Base-by-base conservation (phyloP, 2,888 invertebrate species). In the Acleris sparsana region DNA sequence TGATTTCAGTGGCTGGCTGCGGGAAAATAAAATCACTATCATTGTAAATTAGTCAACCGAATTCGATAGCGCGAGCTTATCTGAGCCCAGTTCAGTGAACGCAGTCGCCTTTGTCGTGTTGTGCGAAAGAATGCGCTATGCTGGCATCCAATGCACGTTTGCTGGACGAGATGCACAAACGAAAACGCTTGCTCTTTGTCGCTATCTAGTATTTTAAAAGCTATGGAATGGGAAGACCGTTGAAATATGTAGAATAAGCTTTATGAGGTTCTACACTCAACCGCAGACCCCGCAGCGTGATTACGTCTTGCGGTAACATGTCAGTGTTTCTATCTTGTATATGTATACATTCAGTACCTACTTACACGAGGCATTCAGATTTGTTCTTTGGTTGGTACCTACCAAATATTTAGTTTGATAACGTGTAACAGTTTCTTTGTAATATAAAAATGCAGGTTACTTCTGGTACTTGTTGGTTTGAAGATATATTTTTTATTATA, bases 51-150 rank as follows among this genome's bases (percentile, higher is more conserved):
- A 57, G 51, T 51, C 25, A 65, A 55, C 55, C 51, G 44, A 56
- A 61, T 65, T 61, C 60, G 65, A 61, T 61, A 61, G 60, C 13
- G 6, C 48, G 16, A 13, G 59, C 60, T 61, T 65, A 65, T 61
- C 65, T 51, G 56, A 56, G 49, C 20, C 33, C 49, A 49, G 65
- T 22, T 56, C 65, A 65, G 60, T 61, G 65, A 56, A 16, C 46
- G 60, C 48, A 20, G 25, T 39, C 60, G 53, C 55, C 43, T 51
- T 33, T 61, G 55, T 60, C 51, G 29, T 44, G 60, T 49, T 60
- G 60, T 20, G 51, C 13, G 17, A 43, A 51, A 64, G 60, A 60
- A 60, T 55, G 29, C 44, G 25, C 58, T n/a, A 22, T 20, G 17
- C 22, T 2, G 39, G 64, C 53, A 43, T 64, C 53, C 44, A 53